Conservation (phyloP, 2,113 vertebrate genomes). For the Charina bottae region DNA sequence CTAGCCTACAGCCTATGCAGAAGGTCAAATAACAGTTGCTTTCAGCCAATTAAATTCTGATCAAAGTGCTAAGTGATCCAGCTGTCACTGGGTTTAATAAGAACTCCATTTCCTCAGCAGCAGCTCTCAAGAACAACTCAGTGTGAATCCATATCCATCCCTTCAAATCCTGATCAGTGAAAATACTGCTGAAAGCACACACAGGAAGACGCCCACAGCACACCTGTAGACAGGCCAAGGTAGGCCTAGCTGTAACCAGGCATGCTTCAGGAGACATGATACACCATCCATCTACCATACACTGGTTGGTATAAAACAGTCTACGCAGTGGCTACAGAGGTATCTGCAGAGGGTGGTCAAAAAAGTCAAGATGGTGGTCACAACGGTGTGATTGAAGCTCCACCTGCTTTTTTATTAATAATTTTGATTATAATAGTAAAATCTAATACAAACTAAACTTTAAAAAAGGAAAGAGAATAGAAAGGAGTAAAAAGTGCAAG, state of each 20-base stretch:
- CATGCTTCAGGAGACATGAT: not conserved
- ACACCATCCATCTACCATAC: not conserved
- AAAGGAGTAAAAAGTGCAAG: no score
- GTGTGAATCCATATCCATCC: not conserved
- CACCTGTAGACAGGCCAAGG: not conserved
- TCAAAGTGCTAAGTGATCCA: constrained; percentile 32
- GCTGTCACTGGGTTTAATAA: not conserved
- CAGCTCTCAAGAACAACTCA: not conserved
- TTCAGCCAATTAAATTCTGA: constrained; percentile 33
- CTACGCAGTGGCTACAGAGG: not conserved
- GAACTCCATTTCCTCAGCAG: not conserved
- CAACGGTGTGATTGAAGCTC: not conserved
- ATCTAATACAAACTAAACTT: no score
- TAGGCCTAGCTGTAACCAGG: not conserved
- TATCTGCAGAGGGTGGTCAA: not conserved
- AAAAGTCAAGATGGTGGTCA: not conserved
- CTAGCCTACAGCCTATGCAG: not conserved
- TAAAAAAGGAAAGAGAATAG: no score
- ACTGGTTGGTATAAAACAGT: not conserved
- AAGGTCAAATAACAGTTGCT: constrained; percentile 37
- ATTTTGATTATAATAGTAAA: no score
- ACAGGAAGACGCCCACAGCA: not conserved
- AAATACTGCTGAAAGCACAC: not conserved
- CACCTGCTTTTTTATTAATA: no score
- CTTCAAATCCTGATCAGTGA: not conserved